phyloP scores from a whole-genome alignment of 2,113 vertebrate species.

The Nipponia nippon region DNA sequence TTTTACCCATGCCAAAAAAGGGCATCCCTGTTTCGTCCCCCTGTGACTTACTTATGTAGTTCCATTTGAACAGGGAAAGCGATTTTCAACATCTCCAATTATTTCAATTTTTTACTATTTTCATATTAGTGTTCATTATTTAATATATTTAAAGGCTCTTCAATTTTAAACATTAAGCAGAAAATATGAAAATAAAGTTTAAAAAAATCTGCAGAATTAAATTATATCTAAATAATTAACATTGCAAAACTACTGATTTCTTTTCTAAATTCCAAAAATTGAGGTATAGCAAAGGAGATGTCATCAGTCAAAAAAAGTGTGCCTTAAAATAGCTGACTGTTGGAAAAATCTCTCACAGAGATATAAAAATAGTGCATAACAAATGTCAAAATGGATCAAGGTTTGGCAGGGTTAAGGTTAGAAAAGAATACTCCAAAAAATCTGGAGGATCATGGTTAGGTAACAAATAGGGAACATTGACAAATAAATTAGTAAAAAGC shows the following conservation, averaged over 20 bases:
- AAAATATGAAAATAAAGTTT: conserved; percentile 88
- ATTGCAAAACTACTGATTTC: conserved; percentile 84
- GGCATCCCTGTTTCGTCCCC: conserved; percentile 54
- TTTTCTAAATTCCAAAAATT: conserved; percentile 86
- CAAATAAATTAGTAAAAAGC: conserved; percentile 89
- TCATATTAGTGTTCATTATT: conserved; percentile 77
- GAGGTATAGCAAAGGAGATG: conserved; percentile 89
- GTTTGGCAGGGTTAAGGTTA: conserved; percentile 82
- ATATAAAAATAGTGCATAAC: conserved; percentile 94
- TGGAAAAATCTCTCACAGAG: conserved; percentile 82
- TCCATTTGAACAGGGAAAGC: conserved; percentile 67
- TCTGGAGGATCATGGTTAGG: conserved; percentile 81
- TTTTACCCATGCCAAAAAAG: conserved; percentile 67
- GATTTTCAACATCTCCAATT: conserved; percentile 78
- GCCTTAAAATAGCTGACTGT: conserved; percentile 85
- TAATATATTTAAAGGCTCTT: conserved; percentile 83
- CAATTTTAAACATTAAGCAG: conserved; percentile 86
- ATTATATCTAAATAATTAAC: conserved; percentile 87
- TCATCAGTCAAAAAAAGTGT: conserved; percentile 84
- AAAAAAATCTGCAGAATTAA: conserved; percentile 88
- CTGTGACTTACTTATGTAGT: conserved; percentile 48
- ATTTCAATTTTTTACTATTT: conserved; percentile 68
- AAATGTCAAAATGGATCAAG: conserved; percentile 86
- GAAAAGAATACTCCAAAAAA: conserved; percentile 83
- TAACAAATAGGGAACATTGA: conserved; percentile 81